Evolutionary conservation across 2,797 vertebrate genomes (phyloP), one percentile per base, ranked within the genome.

Genomic region (Sebastes kiyomatsui): DNA sequence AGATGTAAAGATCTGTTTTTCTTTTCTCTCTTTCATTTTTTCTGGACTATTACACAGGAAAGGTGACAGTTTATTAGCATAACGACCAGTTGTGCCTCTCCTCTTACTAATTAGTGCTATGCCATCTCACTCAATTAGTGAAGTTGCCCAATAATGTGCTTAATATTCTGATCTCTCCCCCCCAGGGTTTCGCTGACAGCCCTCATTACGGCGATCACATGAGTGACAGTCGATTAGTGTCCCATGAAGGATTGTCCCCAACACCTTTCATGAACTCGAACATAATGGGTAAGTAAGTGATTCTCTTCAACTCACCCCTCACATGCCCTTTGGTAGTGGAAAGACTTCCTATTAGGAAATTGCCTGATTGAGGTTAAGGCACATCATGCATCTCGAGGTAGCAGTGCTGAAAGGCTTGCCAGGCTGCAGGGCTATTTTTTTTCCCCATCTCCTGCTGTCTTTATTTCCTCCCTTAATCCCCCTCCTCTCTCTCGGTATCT

Each of bases 221-320:
- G 98, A 99, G 96, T 97, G 98, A 98, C 97, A 97, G 97, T 97
- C 97, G 97, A 97, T 97, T 99, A 98, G 97, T 97, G 93, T 94
- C 97, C 95, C 97, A 97, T 93, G 97, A 99, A 98, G 98, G 97
- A 97, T 97, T 99, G 97, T 97, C 98, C 93, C 96, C 97, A 93
- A 98, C 98, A 97, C 98, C 98, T 97, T 98, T 99, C 96, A 96
- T 98, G 96, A 99, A 97, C 97, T 98, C 98, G 72, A 97, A 96
- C 96, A 95, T 99, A 96, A 98, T 98, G 96, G 98, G 98, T 99
- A 97, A 99, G 98, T 98, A 96, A 96, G 93, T 95, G 94, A 96
- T 96, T 96, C 92, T 96, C 92, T 93, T 88, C 87, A 85, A 84
- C 89, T 94, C 94, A 84, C 91, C 87, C 90, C 87, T 94, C 84